phyloP scores from a whole-genome alignment of 1,140 invertebrate genomes.

The Lordiphosa collinella region DNA sequence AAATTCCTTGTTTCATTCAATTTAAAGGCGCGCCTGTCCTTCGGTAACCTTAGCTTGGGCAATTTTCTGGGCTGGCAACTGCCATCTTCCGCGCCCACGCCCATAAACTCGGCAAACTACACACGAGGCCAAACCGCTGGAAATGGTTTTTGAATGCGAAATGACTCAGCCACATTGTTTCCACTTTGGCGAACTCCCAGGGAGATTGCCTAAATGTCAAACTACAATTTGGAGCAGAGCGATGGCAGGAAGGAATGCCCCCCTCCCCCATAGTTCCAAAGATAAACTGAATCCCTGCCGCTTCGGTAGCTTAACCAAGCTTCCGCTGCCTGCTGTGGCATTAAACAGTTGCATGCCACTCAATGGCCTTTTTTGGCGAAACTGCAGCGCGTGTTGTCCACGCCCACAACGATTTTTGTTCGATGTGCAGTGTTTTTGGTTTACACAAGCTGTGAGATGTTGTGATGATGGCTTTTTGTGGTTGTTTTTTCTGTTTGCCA shows the following conservation, averaged over 20 bases:
- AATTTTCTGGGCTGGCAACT: slow-evolving; percentile 23
- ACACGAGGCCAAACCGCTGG: slow-evolving; percentile 11
- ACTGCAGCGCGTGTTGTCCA: slow-evolving; percentile 18
- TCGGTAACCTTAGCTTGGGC: slow-evolving; percentile 11
- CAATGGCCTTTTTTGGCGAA: slow-evolving; percentile 7
- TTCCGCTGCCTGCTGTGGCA: slow-evolving; percentile 16
- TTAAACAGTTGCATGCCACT: slow-evolving; percentile 59
- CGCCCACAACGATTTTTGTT: slow-evolving; percentile 22
- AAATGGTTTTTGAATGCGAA: slow-evolving; percentile 60
- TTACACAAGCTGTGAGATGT: slow-evolving; percentile 40
- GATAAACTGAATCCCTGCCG: slow-evolving; percentile 64
- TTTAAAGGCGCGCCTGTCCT: slow-evolving; percentile 1
- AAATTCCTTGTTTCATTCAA: slow-evolving; percentile 4
- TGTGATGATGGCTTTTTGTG: slow-evolving; percentile 33
- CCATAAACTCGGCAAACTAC: slow-evolving; percentile 2
- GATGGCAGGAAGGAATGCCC: background rate
- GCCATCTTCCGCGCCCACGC: background rate
- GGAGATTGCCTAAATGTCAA: slow-evolving; percentile 57
- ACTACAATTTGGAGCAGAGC: slow-evolving; percentile 17
- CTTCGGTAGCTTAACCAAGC: slow-evolving; percentile 19
- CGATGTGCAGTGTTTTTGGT: slow-evolving; percentile 44
- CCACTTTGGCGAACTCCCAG: slow-evolving; percentile 16
- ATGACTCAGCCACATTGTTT: slow-evolving; percentile 36
- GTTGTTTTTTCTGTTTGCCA: slow-evolving; percentile 25
- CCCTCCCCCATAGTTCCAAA: slow-evolving; percentile 42